Evolutionary conservation across 2,888 invertebrate genomes (phyloP).

Genomic region (Tanypteryx hageni): DNA sequence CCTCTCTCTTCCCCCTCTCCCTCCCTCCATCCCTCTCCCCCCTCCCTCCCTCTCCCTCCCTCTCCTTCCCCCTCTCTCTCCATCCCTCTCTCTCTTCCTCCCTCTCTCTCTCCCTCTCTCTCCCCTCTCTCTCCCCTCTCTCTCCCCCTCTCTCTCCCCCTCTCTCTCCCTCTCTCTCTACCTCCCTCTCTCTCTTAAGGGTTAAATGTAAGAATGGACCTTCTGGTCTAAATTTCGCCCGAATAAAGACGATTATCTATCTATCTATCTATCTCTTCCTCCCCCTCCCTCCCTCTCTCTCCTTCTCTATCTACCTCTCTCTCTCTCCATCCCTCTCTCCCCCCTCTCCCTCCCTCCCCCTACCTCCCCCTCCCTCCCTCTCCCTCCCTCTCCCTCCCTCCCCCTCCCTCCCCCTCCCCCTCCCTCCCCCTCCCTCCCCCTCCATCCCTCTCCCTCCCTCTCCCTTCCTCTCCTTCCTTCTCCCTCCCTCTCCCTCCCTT

Average conservation of each 20-base stretch:
- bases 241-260: too few relatives aligned
- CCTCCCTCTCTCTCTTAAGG: too few relatives aligned
- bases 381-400: too few relatives aligned
- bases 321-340: not conserved
- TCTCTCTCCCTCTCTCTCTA: too few relatives aligned
- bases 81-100: too few relatives aligned
- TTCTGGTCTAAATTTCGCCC: too few relatives aligned
- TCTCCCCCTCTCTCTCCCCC: slow-evolving; percentile 7
- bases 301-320: not conserved
- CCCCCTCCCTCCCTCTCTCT: not conserved
- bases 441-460: not conserved
- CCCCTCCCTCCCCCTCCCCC: not conserved
- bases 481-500: not conserved
- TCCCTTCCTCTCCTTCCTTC: not conserved
- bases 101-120: too few relatives aligned
- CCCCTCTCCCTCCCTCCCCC: not conserved
- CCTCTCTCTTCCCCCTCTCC: not conserved
- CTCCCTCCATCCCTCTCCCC: not conserved
- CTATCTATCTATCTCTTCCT: too few relatives aligned
- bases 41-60: too few relatives aligned
- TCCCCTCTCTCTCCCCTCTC: not conserved
- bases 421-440: not conserved
- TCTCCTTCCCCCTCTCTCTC: too few relatives aligned
- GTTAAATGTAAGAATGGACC: too few relatives aligned
- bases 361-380: not conserved